Conservation (phyloP, 2,113 vertebrate species). For the Sceloporus tristichus region DNA sequence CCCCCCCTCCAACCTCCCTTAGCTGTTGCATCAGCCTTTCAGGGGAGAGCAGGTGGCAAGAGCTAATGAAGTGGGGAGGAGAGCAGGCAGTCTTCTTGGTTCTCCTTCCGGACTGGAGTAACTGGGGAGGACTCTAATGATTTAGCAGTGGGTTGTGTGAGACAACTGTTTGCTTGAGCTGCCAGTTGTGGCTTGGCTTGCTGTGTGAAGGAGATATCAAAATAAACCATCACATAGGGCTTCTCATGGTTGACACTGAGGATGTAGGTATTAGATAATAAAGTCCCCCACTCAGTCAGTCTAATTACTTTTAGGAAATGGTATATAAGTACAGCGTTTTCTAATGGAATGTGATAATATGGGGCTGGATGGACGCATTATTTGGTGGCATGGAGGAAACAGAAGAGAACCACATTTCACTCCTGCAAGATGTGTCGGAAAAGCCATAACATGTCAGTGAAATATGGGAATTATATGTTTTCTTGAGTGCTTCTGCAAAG, state of each 20-base stretch:
- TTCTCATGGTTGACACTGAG: background rate
- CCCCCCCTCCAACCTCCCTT: slow-evolving; percentile 26
- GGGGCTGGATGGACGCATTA: background rate
- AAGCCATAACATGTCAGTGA: background rate
- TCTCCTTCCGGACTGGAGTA: slow-evolving; percentile 1
- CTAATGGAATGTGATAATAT: background rate
- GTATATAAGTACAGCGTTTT: background rate
- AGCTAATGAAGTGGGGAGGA: slow-evolving; percentile 35
- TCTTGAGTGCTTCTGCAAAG: background rate
- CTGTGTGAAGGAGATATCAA: background rate
- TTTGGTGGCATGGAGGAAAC: background rate
- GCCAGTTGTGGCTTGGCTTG: background rate
- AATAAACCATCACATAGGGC: background rate
- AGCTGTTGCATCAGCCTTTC: slow-evolving; percentile 43
- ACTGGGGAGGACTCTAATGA: background rate
- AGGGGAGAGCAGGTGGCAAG: slow-evolving; percentile 42
- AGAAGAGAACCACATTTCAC: background rate
- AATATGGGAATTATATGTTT: background rate
- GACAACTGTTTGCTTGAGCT: background rate
- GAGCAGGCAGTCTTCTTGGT: background rate
- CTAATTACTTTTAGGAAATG: background rate
- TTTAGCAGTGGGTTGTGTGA: background rate
- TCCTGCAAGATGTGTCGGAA: background rate
- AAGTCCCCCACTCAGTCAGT: background rate
- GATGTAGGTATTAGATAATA: background rate